These are phyloP conservation scores for Urocitellus parryii DNA, from an alignment of 2,113 vertebrate species.

Conservation along the genomic window DNA sequence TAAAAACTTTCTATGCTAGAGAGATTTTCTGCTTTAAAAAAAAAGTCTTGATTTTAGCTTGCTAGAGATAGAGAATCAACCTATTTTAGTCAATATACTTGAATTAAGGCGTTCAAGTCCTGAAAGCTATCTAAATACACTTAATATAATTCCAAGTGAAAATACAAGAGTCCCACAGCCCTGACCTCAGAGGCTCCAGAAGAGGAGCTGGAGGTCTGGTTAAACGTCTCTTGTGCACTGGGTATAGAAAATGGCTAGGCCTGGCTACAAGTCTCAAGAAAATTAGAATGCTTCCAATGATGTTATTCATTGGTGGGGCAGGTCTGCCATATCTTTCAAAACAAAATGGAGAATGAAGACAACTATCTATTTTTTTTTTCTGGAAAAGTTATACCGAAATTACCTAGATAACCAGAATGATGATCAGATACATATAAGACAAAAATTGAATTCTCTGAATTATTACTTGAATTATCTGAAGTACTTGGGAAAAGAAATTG, in stretches of 20 bases:
- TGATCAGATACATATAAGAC: not conserved
- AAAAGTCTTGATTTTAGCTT: not conserved
- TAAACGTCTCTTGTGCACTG: not conserved
- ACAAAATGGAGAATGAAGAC: not conserved
- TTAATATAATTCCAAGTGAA: not conserved
- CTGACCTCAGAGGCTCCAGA: not conserved
- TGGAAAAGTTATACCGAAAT: not conserved
- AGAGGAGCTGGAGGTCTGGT: not conserved
- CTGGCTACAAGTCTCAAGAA: not conserved
- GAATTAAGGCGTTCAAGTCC: not conserved
- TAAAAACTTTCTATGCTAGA: not conserved
- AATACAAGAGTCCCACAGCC: not conserved
- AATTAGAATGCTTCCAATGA: not conserved
- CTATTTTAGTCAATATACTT: constrained; percentile 37
- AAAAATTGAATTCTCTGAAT: not conserved
- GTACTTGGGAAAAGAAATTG: not conserved
- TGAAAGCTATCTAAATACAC: not conserved
- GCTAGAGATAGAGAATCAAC: not conserved
- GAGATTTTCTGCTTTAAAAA: not conserved
- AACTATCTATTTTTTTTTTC: not conserved
- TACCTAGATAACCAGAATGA: not conserved
- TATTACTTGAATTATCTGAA: not conserved
- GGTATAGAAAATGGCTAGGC: not conserved
- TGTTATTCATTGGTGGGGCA: not conserved
- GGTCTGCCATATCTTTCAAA: not conserved